A percentile compares a stretch with the other conserved stretches of the same genome.
Evolutionary conservation across 2,113 vertebrate species (phyloP).

Genomic region (Atherinomorus stipes): DNA sequence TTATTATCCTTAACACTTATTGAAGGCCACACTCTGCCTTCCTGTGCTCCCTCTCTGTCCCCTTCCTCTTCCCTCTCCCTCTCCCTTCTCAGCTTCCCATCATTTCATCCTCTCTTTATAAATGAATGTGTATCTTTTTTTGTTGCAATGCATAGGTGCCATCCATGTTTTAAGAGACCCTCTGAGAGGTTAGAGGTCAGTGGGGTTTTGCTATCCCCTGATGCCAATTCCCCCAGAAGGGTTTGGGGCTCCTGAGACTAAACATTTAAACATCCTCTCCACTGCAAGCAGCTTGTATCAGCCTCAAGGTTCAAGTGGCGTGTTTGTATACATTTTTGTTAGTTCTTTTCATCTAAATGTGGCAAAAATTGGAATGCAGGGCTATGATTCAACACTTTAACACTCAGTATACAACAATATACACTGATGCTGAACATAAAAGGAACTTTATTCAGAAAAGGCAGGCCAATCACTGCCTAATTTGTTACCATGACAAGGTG

Average conservation of each 20-base stretch:
- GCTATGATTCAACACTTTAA: slow-evolving; percentile 1
- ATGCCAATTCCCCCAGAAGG: slow-evolving; percentile 57
- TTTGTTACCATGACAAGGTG: not conserved
- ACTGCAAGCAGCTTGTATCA: slow-evolving; percentile 41
- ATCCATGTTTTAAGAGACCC: slow-evolving; percentile 64
- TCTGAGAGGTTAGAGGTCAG: slow-evolving; percentile 69
- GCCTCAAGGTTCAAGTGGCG: slow-evolving; percentile 33
- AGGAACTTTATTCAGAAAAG: not conserved
- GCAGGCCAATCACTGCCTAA: not conserved
- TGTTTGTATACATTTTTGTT: slow-evolving; percentile 44
- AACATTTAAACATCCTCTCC: slow-evolving; percentile 74
- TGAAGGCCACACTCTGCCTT: slow-evolving; percentile 64
- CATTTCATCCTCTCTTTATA: slow-evolving; percentile 22
- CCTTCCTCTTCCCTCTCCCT: slow-evolving; percentile 32
- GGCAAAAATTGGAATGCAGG: slow-evolving; percentile 1
- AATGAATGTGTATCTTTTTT: slow-evolving; percentile 39
- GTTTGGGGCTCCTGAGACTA: slow-evolving; percentile 50
- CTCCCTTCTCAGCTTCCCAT: slow-evolving; percentile 27
- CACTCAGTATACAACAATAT: not conserved
- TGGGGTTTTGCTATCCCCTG: slow-evolving; percentile 36
- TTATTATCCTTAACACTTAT: slow-evolving; percentile 82
- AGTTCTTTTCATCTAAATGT: slow-evolving; percentile 6
- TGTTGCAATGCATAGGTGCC: slow-evolving; percentile 26
- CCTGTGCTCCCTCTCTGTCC: slow-evolving; percentile 48
- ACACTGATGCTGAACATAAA: slow-evolving; percentile 8